phyloP scores from a whole-genome alignment of 2,797 vertebrate species.

The Smutsia gigantea region DNA sequence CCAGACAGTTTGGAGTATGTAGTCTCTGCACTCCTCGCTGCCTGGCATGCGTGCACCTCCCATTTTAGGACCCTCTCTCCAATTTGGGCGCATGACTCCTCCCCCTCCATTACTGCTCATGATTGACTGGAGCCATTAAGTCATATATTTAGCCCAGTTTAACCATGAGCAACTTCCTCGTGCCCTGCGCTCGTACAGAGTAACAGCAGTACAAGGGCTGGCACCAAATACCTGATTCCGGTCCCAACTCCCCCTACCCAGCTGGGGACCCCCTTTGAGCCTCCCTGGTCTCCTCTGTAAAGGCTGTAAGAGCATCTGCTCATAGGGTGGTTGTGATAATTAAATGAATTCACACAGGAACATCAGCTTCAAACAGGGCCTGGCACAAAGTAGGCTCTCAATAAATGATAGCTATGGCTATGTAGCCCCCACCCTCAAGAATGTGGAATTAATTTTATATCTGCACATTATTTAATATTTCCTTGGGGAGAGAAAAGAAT shows the following conservation, averaged over 20 bases:
- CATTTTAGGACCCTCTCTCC: accelerated
- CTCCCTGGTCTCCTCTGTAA: neutral
- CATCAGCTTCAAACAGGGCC: neutral
- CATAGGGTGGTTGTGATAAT: neutral
- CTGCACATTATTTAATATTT: neutral
- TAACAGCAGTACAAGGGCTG: accelerated
- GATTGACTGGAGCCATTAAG: accelerated
- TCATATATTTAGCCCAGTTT: accelerated
- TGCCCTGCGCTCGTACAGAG: accelerated
- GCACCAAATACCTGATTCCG: neutral
- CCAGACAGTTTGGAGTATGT: accelerated
- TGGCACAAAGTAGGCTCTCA: neutral
- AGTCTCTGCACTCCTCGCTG: accelerated
- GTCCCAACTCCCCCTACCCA: neutral
- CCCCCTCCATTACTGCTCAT: accelerated
- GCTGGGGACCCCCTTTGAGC: neutral
- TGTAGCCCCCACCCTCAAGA: neutral
- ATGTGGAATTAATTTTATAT: neutral
- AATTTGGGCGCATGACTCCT: accelerated
- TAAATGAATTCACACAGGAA: neutral
- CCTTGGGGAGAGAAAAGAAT: neutral
- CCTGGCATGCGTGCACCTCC: accelerated
- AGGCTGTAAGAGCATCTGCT: accelerated
- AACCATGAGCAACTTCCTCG: neutral
- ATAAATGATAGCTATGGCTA: accelerated